Evolutionary conservation across 2,888 invertebrate species (phyloP).

Genomic region (Drepanosiphum platanoidis): DNA sequence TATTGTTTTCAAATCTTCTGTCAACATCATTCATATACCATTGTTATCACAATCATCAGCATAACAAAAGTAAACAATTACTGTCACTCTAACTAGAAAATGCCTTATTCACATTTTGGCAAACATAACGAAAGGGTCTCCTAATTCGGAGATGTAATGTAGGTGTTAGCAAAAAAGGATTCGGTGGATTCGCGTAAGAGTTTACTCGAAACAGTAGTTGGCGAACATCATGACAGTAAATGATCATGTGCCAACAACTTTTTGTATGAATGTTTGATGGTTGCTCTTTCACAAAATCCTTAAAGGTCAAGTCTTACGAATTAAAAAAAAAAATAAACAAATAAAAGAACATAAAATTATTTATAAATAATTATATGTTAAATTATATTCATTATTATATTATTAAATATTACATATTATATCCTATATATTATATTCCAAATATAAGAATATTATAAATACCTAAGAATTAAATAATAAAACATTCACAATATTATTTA

Average conservation of each 20-base stretch:
- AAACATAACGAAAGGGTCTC: conserved; percentile 9
- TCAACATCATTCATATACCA: neutral
- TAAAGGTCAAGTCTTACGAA: too few relatives aligned
- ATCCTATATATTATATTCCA: too few relatives aligned
- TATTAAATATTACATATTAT: too few relatives aligned
- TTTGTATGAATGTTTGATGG: neutral
- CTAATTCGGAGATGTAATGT: neutral
- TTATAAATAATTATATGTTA: too few relatives aligned
- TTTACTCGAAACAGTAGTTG: neutral
- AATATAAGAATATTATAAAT: too few relatives aligned
- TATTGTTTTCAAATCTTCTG: neutral
- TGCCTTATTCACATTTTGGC: conserved; percentile 12
- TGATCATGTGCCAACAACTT: neutral
- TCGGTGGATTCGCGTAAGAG: neutral
- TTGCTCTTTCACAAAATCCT: too few relatives aligned
- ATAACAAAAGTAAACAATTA: conserved; percentile 16
- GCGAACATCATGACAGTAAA: conserved; percentile 23
- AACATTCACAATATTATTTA: too few relatives aligned
- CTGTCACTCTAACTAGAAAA: conserved; percentile 43
- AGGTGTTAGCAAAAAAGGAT: neutral
- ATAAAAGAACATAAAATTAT: too few relatives aligned
- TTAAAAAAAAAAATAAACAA: too few relatives aligned
- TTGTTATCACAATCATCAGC: neutral
- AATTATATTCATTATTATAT: too few relatives aligned
- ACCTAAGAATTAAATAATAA: too few relatives aligned